These are phyloP conservation scores for Clarias macrocephalus DNA, from an alignment of 2,113 vertebrate species.

Conservation along the genomic window DNA sequence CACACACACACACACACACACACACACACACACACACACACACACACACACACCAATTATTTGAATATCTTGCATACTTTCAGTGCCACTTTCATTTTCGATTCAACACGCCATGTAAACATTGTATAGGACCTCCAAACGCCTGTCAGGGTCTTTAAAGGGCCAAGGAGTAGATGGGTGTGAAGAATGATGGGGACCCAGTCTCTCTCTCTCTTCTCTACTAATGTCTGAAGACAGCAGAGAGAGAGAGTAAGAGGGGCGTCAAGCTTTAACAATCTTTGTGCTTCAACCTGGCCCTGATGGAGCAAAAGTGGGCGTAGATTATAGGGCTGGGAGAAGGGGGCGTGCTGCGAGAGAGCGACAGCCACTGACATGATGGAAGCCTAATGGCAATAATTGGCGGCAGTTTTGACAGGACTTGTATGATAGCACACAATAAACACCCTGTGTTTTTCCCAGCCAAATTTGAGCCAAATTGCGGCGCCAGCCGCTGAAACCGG, in stretches of 20 bases:
- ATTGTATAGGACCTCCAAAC: constrained; percentile 47
- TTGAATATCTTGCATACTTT: constrained; percentile 49
- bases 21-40: constrained; percentile 47
- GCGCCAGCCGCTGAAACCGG: constrained; percentile 82
- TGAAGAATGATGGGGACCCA: constrained; percentile 44
- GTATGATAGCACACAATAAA: constrained; percentile 95
- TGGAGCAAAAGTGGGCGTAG: constrained; percentile 95
- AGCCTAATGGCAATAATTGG: constrained; percentile 99
- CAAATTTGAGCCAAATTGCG: constrained; percentile 99
- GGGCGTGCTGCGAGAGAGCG: constrained; percentile 83
- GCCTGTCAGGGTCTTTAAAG: constrained; percentile 52
- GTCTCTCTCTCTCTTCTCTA: constrained; percentile 30
- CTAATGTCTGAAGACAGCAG: constrained; percentile 42
- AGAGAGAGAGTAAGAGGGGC: constrained; percentile 40
- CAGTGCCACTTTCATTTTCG: constrained; percentile 61
- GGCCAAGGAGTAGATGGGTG: constrained; percentile 21
- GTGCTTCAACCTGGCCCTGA: constrained; percentile 83
- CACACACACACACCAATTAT: constrained; percentile 48
- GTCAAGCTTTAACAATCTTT: constrained; percentile 80
- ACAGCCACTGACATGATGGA: constrained; percentile 97
- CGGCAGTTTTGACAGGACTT: constrained; percentile 96
- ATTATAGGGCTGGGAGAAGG: constrained; percentile 95
- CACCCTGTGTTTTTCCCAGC: constrained; percentile 86
- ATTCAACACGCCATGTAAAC: constrained; percentile 57
- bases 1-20: constrained; percentile 49